Base-by-base conservation (phyloP, 2,888 invertebrate species). In the Drosophila rellima region DNA sequence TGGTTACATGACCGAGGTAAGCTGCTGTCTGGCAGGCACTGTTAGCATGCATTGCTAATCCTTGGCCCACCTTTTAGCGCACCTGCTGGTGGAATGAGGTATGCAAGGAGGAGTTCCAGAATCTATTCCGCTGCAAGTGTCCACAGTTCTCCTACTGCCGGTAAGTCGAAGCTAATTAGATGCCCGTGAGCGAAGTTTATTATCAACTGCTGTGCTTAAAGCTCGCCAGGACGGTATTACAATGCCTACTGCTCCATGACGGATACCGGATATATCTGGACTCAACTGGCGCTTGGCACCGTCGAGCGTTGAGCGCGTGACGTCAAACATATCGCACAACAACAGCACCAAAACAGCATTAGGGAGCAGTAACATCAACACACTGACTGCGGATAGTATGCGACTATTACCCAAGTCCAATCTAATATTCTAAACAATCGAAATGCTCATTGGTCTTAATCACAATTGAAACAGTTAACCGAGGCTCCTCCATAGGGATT, bases 81-180 rank as follows among this genome's bases (percentile, higher is more conserved):
- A 97, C 96, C 54, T 97, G 97, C 92, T 97, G 97, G 97, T 97
- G 97, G 96, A 97, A 97, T 92, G 97, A 98, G 93, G 95, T 97
- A 17, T 98, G 97, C 93, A 97, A 98, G 91, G 97, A 97, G 91
- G 97, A 97, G 92, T 97, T 97, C 90, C 97, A 97, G 92, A 95
- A 94, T 78, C 94, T 96, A 80, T 97, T 97, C 92, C 94, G 96
- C 68, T 98, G 97, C 93, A 96, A 96, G 90, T 98, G 97, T 88
- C 97, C 97, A 0, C 95, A 96, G 70, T 97, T 96, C 96, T 97
- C 97, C 0, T 97, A 95, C 91, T 98, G 97, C 93, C 94, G 97
- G 80, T 92, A 65, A 68, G 82, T 63, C 11, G 1, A 3, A 15
- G 11, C 23, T 37, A 5, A 18, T 18, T 39, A 13, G 15, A 13